A percentile compares a stretch with the other conserved stretches of the same genome.
Evolutionary conservation across 1,140 invertebrate genomes (phyloP).

Genomic region (Chlorops oryzae): DNA sequence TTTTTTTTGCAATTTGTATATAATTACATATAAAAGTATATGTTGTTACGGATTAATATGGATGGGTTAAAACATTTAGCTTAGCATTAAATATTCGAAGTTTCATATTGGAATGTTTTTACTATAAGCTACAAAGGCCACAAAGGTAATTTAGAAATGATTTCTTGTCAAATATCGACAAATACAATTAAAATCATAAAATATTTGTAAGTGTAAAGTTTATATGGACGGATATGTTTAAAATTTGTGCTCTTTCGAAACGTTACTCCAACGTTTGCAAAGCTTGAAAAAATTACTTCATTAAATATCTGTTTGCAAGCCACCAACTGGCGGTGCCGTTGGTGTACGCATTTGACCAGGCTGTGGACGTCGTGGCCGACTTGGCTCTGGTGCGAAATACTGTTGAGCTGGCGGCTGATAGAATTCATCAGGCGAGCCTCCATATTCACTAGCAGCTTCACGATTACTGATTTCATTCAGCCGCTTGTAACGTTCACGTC

Average conservation of each 20-base stretch:
- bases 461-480: conserved; percentile 60
- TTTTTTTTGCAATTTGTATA: no score
- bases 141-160: no score
- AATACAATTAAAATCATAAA: no score
- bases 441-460: conserved; percentile 54
- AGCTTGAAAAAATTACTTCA: neutral
- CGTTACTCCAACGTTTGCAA: neutral
- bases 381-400: conserved; percentile 34
- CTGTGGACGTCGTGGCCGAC: conserved; percentile 37
- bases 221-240: conserved; percentile 14
- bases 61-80: no score
- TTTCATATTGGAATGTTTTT: no score
- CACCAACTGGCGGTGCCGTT: conserved; percentile 19
- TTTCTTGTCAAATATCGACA: no score
- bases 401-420: conserved; percentile 32
- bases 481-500: conserved; percentile 64
- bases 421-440: conserved; percentile 50
- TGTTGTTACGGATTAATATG: no score
- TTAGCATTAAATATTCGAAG: no score
- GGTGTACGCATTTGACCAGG: conserved; percentile 27
- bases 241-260: no score
- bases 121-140: no score
- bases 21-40: no score
- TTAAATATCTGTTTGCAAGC: conserved; percentile 42
- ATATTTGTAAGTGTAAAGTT: no score